Percentiles rank a stretch among this genome's conserved stretches.
These are phyloP conservation scores for Cerastoderma edule DNA, from an alignment of 2,888 invertebrate species.

Conservation along the genomic window DNA sequence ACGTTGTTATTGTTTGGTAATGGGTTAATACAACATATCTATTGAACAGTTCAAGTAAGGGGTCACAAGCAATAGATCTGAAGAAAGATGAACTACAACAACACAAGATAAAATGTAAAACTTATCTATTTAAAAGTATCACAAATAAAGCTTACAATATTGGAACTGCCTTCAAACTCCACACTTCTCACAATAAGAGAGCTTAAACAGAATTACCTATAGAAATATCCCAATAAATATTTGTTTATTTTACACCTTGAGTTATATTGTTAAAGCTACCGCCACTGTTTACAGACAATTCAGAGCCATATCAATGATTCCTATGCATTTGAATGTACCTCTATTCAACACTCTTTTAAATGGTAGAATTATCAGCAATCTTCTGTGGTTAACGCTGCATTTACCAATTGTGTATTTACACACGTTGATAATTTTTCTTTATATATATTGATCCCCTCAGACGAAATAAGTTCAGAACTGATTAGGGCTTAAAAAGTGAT, in stretches of 20 bases:
- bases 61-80: too few relatives aligned
- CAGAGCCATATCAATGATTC: slow-evolving; percentile 11
- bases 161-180: too few relatives aligned
- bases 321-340: not conserved
- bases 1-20: too few relatives aligned
- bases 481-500: slow-evolving; percentile 25
- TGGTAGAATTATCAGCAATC: slow-evolving; percentile 24
- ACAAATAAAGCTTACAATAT: too few relatives aligned
- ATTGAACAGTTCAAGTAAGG: too few relatives aligned
- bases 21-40: too few relatives aligned
- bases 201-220: too few relatives aligned
- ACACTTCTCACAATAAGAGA: too few relatives aligned
- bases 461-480: slow-evolving; percentile 22
- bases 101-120: too few relatives aligned
- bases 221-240: too few relatives aligned
- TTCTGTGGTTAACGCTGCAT: slow-evolving; percentile 15
- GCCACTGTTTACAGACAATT: slow-evolving; percentile 20
- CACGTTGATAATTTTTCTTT: slow-evolving; percentile 25
- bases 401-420: slow-evolving; percentile 29
- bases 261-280: not conserved
- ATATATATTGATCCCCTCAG: slow-evolving; percentile 17
- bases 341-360: slow-evolving; percentile 25
- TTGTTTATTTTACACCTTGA: not conserved
- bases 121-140: too few relatives aligned
- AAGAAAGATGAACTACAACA: too few relatives aligned